Base-by-base conservation (phyloP, 2,797 vertebrate genomes). In the Botia kubotai region DNA sequence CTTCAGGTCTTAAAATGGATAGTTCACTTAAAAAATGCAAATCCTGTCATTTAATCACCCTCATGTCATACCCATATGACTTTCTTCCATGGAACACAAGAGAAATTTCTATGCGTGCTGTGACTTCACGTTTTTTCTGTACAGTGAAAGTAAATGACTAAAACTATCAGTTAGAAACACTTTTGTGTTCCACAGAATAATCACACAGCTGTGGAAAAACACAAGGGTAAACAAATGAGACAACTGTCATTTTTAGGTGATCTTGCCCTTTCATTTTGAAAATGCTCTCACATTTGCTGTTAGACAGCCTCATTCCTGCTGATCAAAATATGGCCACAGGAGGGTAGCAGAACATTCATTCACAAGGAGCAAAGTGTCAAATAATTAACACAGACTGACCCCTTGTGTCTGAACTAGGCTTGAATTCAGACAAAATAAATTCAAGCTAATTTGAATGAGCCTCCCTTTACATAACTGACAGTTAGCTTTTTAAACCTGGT, bases 341-440 rank as follows among this genome's bases (percentile, higher is more conserved):
- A 68, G 63, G 71, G 62, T 21, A 74, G 65, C 62, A 80, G 36
- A 80, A 73, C 52, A 74, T 74, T 68, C 0, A 57, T 46, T 57
- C 16, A 65, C 69, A 71, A 17, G 52, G n/a, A 53, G 26, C 33
- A 36, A 23, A 12, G 50, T 39, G 1, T 26, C 36, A 26, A 62
- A 72, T 21, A 12, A 19, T 52, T 50, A 52, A 48, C 0, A 16
- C 39, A 29, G 23, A 13, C 29, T 43, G n/a, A 65, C 69, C 19
- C 19, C 48, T 53, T 26, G 14, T 62, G 58, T 6, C 8, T 62
- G 26, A 71, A 52, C 21, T 13, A 46, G 16, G 13, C 16, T 43
- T 66, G 21, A 33, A 57, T 53, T 63, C 13, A 69, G 43, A 69
- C n/a, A 69, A 39, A 23, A 52, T 3, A 33, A 33, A 33, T 33